Percentiles rank a stretch among this genome's conserved stretches.
These are phyloP conservation scores for Rhingia rostrata DNA, from an alignment of 2,888 invertebrate species.

Conservation along the genomic window DNA sequence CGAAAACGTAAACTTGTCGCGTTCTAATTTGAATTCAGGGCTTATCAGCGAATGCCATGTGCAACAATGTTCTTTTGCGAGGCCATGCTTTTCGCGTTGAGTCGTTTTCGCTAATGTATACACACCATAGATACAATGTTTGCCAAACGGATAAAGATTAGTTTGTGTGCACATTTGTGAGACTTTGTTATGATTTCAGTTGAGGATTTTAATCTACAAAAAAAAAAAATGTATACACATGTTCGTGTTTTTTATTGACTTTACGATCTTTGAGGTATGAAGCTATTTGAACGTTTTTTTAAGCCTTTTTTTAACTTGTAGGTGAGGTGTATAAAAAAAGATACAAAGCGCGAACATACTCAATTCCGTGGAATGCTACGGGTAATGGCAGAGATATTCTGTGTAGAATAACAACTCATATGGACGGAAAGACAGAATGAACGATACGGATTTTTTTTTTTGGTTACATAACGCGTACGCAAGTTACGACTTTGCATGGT, in stretches of 20 bases:
- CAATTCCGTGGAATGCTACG: slow-evolving; percentile 4
- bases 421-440: slow-evolving; percentile 5
- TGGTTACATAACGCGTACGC: slow-evolving; percentile 58
- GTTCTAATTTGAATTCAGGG: slow-evolving; percentile 67
- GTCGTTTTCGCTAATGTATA: slow-evolving; percentile 31
- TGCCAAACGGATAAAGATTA: slow-evolving; percentile 53
- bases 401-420: slow-evolving; percentile 21
- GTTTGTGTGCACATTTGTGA: slow-evolving; percentile 42
- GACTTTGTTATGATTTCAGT: slow-evolving; percentile 21
- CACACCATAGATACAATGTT: slow-evolving; percentile 45
- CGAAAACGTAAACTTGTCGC: slow-evolving; percentile 61
- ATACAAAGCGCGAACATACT: neutral
- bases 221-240: neutral
- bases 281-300: slow-evolving; percentile 15
- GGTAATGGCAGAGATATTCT: slow-evolving; percentile 12
- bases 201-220: slow-evolving; percentile 34
- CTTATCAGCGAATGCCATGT: slow-evolving; percentile 52
- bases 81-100: slow-evolving; percentile 48
- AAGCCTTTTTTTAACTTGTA: slow-evolving; percentile 29
- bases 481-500: slow-evolving; percentile 51
- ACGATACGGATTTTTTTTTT: neutral
- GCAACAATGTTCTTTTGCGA: slow-evolving; percentile 12
- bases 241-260: neutral
- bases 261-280: slow-evolving; percentile 10
- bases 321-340: neutral